Base-by-base conservation (phyloP, 2,888 invertebrate species). In the Aphodius sticticus region DNA sequence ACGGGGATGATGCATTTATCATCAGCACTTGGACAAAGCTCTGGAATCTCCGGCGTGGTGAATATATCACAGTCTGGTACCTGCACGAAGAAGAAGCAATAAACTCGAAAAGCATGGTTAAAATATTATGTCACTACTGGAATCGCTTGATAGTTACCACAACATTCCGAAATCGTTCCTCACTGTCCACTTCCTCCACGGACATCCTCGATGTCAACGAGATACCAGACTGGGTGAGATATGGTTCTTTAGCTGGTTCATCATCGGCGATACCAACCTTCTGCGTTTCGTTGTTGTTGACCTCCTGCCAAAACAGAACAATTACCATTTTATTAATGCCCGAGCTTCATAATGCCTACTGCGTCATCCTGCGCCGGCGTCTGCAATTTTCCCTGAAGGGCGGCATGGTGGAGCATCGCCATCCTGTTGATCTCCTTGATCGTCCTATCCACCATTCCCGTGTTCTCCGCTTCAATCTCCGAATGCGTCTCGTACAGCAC, bases 401-500 rank as follows among this genome's bases (percentile, higher is more conserved):
- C 88, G 0, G 92, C 90, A 86, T 95, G 95, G 81, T 94, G 92
- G 76, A 95, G 92, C 69, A 92, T 90, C 0, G 95, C 95, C 82
- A 93, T 89, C 75, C 92, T 90, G 86, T 96, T 96, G 0, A 95
- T 93, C 84, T 94, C 93, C 0, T 93, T 91, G 0, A 95, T 91
- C 0, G 94, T 93, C 70, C 92, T 91, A 0, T 92, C 89, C 16
- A 95, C 92, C 93, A 96, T 95, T 35, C 93, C 93, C 70, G 91
- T 91, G 83, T 96, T 96, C 88, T 96, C 96, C 0, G 93, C 92
- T 69, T 92, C 92, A 70, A 96, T 89, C 77, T 94, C 92, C 0
- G 96, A 96, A 89, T 96, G 96, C 0, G 95, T 96, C 87, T 96
- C 95, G 85, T 96, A 96, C 53, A 96, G 88, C 14, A 96, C 92